Evolutionary conservation across 2,113 vertebrate species (phyloP), one percentile per base, ranked within the genome.

Genomic region (Nicator chloris): DNA sequence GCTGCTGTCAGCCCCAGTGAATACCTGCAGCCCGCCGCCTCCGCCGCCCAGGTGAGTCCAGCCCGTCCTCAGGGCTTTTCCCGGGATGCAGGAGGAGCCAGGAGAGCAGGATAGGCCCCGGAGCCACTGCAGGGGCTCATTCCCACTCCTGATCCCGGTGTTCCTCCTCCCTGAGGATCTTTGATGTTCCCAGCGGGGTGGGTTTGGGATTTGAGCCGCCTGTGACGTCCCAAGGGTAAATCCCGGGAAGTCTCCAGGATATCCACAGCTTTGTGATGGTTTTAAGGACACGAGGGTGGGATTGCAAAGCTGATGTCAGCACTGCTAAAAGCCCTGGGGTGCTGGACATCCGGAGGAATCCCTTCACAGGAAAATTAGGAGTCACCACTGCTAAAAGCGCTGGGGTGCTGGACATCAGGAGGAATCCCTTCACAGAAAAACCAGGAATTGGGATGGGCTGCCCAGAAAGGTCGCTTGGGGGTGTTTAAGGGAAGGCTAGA

Each of bases 291-390:
- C 0, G 1, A 39, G 61, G 20, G 9, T 35, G 4, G 0, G 2
- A 13, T 57, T 19, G 18, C 5, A 40, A 31, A 47, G 50, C 66
- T 10, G 22, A 2, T 22, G 69, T 16, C 35, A 4, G 3, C 35
- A 0, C 8, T 14, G 3, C n/a, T 63, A 1, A 11, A 20, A 53
- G 63, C 6, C 8, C 21, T 0, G 11, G 5, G 11, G 37, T 2
- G 30, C 39, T 35, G 53, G 26, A 6, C 11, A 1, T 8, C n/a
- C 2, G 42, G 27, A 11, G 44, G 21, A 7, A 26, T 31, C 49
- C 24, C 12, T 4, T 26, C 16, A 0, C 4, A 2, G 35, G 12
- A 31, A 33, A 9, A 3, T 31, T 1, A 5, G 44, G 42, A 15
- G 69, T 16, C 35, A 4, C 4, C 35, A 0, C 8, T 14, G 3